Percentiles rank a stretch among this genome's conserved stretches.
Evolutionary conservation across 1,140 invertebrate genomes (phyloP).

Genomic region (Dermatophagoides farinae): DNA sequence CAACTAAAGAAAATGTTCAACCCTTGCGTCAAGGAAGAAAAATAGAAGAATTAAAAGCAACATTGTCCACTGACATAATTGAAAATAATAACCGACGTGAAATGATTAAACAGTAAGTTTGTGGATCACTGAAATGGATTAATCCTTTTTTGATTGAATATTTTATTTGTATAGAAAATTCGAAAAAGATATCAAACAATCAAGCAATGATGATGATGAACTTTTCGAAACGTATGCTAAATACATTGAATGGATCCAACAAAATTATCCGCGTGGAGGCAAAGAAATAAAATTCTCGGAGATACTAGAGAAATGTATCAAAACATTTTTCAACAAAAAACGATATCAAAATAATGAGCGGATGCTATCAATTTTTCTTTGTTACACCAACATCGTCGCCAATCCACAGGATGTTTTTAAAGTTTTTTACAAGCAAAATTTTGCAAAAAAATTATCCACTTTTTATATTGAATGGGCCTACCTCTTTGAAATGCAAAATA

Average conservation of each 20-base stretch:
- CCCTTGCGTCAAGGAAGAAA: conserved; percentile 58
- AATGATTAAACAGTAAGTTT: neutral
- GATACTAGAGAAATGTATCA: conserved; percentile 4
- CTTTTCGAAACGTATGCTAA: neutral
- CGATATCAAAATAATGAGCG: neutral
- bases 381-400: neutral
- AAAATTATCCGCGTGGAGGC: conserved; percentile 9
- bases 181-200: neutral
- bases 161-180: neutral
- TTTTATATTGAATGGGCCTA: conserved; percentile 9
- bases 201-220: neutral
- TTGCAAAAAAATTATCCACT: neutral
- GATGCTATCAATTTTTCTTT: conserved; percentile 5
- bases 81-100: neutral
- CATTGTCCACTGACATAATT: conserved; percentile 13
- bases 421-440: neutral
- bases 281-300: neutral
- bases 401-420: conserved; percentile 7
- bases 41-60: conserved; percentile 23
- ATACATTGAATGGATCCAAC: conserved; percentile 13
- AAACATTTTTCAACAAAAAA: conserved; percentile 2
- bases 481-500: conserved; percentile 4
- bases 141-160: neutral
- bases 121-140: neutral
- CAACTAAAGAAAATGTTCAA: conserved; percentile 75